phyloP scores from a whole-genome alignment of 2,888 invertebrate genomes.

The Plagiodera versicolora region DNA sequence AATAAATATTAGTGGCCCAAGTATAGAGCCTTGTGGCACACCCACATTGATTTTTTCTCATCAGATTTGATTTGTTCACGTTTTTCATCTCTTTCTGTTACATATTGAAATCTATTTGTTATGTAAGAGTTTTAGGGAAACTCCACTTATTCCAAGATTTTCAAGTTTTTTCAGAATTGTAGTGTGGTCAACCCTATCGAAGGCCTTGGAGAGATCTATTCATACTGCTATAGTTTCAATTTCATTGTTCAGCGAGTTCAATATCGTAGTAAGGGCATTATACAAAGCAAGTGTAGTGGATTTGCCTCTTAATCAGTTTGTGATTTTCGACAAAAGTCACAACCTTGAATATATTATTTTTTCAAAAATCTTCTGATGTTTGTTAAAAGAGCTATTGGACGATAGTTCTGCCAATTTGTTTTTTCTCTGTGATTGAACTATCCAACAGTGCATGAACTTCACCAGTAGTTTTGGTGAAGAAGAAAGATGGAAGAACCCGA shows the following conservation, averaged over 20 bases:
- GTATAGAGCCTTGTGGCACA: conserved; percentile 2
- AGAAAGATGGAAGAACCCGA: no score
- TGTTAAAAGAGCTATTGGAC: no score
- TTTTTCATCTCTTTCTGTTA: neutral
- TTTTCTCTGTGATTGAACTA: no score
- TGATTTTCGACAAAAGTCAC: neutral
- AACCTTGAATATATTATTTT: neutral
- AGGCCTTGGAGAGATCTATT: conserved; percentile 7
- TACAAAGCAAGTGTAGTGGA: neutral
- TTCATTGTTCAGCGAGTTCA: neutral
- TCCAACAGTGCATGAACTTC: no score
- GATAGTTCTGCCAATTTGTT: no score
- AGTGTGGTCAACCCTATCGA: conserved; percentile 8
- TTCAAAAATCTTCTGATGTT: neutral
- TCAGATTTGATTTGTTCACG: neutral
- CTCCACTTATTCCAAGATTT: conserved; percentile 9
- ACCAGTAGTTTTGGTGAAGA: no score
- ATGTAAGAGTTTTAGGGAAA: neutral
- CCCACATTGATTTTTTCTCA: neutral
- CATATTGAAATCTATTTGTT: no score
- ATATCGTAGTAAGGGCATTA: conserved; percentile 3
- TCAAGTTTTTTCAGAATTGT: neutral
- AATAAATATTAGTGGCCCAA: conserved; percentile 5
- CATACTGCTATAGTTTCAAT: conserved; percentile 10
- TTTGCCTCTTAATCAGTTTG: neutral